Evolutionary conservation across 2,113 vertebrate species (phyloP).

Genomic region (Gadus chalcogrammus): DNA sequence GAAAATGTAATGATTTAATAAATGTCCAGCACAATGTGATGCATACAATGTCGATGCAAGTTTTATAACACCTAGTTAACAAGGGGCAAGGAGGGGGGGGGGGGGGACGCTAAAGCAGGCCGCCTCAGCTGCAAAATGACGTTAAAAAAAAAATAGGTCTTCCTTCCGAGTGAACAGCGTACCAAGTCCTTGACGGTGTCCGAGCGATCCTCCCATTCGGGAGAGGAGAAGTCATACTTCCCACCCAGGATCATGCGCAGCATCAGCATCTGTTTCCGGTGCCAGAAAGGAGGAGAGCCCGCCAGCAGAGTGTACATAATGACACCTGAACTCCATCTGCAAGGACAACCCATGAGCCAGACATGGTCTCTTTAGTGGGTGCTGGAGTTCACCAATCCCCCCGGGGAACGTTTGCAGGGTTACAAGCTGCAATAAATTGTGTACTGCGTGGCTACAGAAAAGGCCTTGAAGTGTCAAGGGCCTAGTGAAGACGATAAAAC

Average conservation of each 20-base stretch:
- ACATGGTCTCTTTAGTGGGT: neutral
- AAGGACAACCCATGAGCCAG: constrained; percentile 9
- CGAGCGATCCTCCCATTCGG: constrained; percentile 93
- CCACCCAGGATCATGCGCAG: constrained; percentile 92
- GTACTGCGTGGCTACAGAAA: neutral
- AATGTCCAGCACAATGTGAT: neutral
- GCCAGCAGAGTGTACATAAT: constrained; percentile 98
- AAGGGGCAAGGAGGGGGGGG: too few relatives aligned
- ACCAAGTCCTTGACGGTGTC: constrained; percentile 97
- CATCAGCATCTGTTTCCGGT: constrained; percentile 98
- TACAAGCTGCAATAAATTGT: neutral
- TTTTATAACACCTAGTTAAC: too few relatives aligned
- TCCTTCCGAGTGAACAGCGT: constrained; percentile 19
- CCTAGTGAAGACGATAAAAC: neutral
- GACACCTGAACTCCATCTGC: constrained; percentile 94
- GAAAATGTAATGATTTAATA: constrained; percentile 9
- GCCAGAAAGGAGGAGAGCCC: constrained; percentile 97
- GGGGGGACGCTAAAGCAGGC: too few relatives aligned
- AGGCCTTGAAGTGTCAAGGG: neutral
- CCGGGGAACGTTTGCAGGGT: neutral
- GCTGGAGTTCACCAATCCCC: neutral
- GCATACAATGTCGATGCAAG: too few relatives aligned
- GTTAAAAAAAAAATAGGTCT: too few relatives aligned
- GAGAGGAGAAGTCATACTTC: constrained; percentile 85
- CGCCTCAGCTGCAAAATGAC: too few relatives aligned